A percentile compares a stretch with the other conserved stretches of the same genome.
phyloP scores from a whole-genome alignment of 1,140 invertebrate species.

The Cylas formicarius region DNA sequence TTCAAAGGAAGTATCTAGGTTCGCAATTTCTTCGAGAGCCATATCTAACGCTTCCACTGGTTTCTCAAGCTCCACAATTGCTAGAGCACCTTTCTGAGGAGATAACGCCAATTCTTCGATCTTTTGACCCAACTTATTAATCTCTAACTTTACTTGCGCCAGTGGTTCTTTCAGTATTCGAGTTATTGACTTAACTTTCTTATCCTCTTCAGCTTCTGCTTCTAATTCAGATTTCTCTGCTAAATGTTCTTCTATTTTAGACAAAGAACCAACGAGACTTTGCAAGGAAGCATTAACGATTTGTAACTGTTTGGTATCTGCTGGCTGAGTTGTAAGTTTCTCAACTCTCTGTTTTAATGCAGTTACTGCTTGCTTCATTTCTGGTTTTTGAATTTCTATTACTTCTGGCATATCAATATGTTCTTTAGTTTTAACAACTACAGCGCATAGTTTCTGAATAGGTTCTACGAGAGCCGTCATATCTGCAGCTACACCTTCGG shows the following conservation, averaged over 20 bases:
- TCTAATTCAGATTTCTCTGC: not conserved
- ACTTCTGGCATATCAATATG: not conserved
- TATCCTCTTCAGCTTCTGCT: too few relatives aligned
- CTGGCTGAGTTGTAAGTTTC: not conserved
- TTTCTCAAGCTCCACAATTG: too few relatives aligned
- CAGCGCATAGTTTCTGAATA: not conserved
- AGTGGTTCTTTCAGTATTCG: too few relatives aligned
- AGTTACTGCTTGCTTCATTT: slow-evolving; percentile 2
- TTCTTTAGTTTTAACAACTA: not conserved
- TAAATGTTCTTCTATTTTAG: not conserved
- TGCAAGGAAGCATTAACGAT: not conserved
- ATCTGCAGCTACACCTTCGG: not conserved
- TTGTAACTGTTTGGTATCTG: too few relatives aligned
- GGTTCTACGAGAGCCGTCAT: not conserved
- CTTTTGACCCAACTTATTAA: too few relatives aligned
- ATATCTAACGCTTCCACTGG: too few relatives aligned
- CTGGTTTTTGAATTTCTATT: slow-evolving; percentile 5
- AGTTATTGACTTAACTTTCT: too few relatives aligned
- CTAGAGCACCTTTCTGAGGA: too few relatives aligned
- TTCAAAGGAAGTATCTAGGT: too few relatives aligned
- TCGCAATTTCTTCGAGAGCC: too few relatives aligned
- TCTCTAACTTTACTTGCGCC: too few relatives aligned
- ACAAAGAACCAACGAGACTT: not conserved
- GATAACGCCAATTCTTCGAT: too few relatives aligned
- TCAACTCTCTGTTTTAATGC: slow-evolving; percentile 1